Conservation (phyloP, 2,888 invertebrate genomes). For the Ethmia dodecea region DNA sequence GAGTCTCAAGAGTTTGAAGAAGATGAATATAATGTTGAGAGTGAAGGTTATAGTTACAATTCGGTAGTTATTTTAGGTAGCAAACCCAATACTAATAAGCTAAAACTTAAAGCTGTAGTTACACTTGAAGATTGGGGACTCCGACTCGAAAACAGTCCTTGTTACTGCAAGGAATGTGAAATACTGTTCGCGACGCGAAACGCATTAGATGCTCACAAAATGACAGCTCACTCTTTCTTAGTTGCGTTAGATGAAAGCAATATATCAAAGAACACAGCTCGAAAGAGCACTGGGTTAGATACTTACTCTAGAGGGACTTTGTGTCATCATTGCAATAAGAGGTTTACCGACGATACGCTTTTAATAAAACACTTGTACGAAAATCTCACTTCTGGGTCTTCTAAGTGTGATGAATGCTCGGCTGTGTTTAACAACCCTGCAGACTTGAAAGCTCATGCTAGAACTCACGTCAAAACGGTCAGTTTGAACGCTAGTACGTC, state of each 20-base stretch:
- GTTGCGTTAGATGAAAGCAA: slow-evolving; percentile 22
- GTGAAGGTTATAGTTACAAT: too few species aligned
- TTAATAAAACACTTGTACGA: slow-evolving; percentile 42
- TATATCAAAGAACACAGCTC: slow-evolving; percentile 4
- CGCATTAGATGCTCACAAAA: slow-evolving; percentile 41
- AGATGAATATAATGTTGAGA: too few species aligned
- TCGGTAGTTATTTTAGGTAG: slow-evolving; percentile 28
- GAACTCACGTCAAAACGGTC: background rate
- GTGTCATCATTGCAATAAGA: slow-evolving; percentile 40
- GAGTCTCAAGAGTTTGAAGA: too few species aligned
- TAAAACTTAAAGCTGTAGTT: slow-evolving; percentile 14
- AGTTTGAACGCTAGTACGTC: too few species aligned
- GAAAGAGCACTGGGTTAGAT: slow-evolving; percentile 12
- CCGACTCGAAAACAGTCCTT: slow-evolving; percentile 22
- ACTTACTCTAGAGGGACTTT: slow-evolving; percentile 5
- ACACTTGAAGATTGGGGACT: slow-evolving; percentile 36
- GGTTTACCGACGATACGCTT: slow-evolving; percentile 29
- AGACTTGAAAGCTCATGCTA: slow-evolving; percentile 3
- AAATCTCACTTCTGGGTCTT: slow-evolving; percentile 26
- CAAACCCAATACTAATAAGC: slow-evolving; percentile 19
- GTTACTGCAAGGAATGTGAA: slow-evolving; percentile 35
- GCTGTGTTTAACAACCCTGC: slow-evolving; percentile 1
- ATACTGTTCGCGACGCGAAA: slow-evolving; percentile 42
- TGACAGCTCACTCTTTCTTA: slow-evolving; percentile 38
- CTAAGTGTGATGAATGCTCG: slow-evolving; percentile 4